A percentile compares a stretch with the other conserved stretches of the same genome.
phyloP scores from a whole-genome alignment of 2,113 vertebrate genomes.

The Salvelinus alpinus region DNA sequence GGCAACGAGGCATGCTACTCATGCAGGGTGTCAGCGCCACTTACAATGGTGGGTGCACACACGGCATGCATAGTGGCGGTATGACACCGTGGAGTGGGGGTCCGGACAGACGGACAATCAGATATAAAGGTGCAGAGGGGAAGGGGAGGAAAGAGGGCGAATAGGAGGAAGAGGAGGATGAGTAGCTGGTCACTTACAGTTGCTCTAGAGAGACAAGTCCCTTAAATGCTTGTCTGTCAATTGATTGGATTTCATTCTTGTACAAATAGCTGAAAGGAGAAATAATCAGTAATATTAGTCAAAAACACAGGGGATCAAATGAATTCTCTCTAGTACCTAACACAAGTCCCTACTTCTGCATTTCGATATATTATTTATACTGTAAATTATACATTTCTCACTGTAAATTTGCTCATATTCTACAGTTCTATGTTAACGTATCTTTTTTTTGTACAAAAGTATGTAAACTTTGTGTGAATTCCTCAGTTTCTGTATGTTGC shows the following conservation, averaged over 20 bases:
- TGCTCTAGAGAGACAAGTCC: conserved; percentile 99
- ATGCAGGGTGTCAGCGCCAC: conserved; percentile 52
- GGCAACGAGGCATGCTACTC: conserved; percentile 54
- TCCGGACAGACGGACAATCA: conserved; percentile 2
- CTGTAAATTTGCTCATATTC: too few relatives aligned
- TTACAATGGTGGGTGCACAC: conserved; percentile 67
- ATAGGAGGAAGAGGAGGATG: conserved; percentile 42
- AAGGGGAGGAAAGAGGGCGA: conserved; percentile 22
- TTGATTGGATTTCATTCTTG: conserved; percentile 99
- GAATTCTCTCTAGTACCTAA: conserved; percentile 24
- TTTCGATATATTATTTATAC: too few relatives aligned
- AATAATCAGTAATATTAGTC: conserved; percentile 88
- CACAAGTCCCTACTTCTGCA: background rate
- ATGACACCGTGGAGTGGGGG: background rate
- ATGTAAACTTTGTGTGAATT: too few relatives aligned
- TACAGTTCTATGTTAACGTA: too few relatives aligned
- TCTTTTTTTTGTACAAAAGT: too few relatives aligned
- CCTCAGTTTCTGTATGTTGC: too few relatives aligned
- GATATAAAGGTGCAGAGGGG: background rate
- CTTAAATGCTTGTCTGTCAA: conserved; percentile 99
- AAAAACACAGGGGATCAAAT: conserved; percentile 36
- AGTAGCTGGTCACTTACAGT: conserved; percentile 92
- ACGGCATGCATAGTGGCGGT: conserved; percentile 73
- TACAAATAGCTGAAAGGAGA: conserved; percentile 99
- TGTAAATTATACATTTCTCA: too few relatives aligned